Evolutionary conservation across 2,888 invertebrate species (phyloP), one percentile per base, ranked within the genome.

Genomic region (Caenorhabditis sp.): DNA sequence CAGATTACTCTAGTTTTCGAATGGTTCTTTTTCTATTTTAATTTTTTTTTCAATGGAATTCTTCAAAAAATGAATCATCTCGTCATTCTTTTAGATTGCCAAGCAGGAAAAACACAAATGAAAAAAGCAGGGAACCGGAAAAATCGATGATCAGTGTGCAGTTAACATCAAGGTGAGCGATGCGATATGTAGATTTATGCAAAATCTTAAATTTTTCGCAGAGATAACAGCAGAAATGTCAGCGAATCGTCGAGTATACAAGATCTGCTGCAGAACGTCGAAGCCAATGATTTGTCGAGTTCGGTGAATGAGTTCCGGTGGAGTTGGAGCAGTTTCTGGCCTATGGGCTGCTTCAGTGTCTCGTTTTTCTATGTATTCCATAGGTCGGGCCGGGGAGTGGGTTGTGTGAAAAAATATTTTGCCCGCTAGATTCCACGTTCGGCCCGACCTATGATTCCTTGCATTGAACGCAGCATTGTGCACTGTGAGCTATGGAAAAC

Each of bases 311-410:
- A 82, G 98, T 92, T 97, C 99, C 1, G 94, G 95, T 89, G 96
- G 98, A 93, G 94, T 92, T 84, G 92, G 94, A 92, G 92, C 92
- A 96, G 90, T 97, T 97, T 91, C 96, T 97, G 95, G 94, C 94
- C 0, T 97, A 96, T 93, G 97, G 97, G 37, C 96, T 97, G 90
- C 95, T 97, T 93, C 93, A 95, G 93, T 98, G 98, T n/a, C n/a
- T n/a, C n/a, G n/a, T 96, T 99, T 93, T 94, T 98, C 68, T 98
- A 97, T n/a, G n/a, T n/a, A n/a, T n/a, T n/a, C n/a, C n/a, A n/a
- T n/a, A n/a, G n/a, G n/a, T n/a, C n/a, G n/a, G n/a, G n/a, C n/a
- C n/a, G n/a, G n/a, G n/a, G n/a, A n/a, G n/a, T n/a, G n/a, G n/a
- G n/a, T n/a, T n/a, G n/a, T n/a, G n/a, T n/a, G n/a, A n/a, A n/a